phyloP scores from a whole-genome alignment of 2,888 invertebrate genomes.

The Odontothrips loti region DNA sequence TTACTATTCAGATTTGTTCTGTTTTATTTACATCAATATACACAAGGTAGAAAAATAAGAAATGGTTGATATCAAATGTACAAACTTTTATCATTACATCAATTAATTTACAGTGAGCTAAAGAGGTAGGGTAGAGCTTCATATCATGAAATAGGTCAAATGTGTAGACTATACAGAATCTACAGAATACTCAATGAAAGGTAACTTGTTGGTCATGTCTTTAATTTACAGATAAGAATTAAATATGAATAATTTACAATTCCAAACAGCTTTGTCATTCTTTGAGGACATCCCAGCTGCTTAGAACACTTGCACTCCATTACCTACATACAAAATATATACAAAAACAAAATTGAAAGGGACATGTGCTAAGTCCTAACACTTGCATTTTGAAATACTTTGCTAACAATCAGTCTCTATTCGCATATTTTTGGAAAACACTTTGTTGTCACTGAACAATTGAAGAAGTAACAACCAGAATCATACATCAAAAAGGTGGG shows the following conservation, averaged over 20 bases:
- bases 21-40: slow-evolving; percentile 17
- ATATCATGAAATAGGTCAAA: neutral
- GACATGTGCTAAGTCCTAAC: too few relatives aligned
- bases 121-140: slow-evolving; percentile 9
- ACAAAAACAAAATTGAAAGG: neutral
- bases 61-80: slow-evolving; percentile 7
- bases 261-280: neutral
- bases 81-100: neutral
- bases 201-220: slow-evolving; percentile 11
- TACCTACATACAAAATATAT: neutral
- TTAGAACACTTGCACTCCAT: neutral
- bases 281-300: neutral
- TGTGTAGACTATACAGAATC: neutral
- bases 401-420: slow-evolving; percentile 3
- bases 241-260: slow-evolving; percentile 22
- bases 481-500: too few relatives aligned
- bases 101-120: neutral
- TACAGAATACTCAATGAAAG: slow-evolving; percentile 3
- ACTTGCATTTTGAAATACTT: neutral
- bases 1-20: neutral
- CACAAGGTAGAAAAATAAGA: slow-evolving; percentile 6
- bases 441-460: too few relatives aligned
- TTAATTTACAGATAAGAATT: neutral
- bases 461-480: too few relatives aligned
- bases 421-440: too few relatives aligned